Conservation (phyloP, 1,140 invertebrate species). For the Euura saliciscinereae region DNA sequence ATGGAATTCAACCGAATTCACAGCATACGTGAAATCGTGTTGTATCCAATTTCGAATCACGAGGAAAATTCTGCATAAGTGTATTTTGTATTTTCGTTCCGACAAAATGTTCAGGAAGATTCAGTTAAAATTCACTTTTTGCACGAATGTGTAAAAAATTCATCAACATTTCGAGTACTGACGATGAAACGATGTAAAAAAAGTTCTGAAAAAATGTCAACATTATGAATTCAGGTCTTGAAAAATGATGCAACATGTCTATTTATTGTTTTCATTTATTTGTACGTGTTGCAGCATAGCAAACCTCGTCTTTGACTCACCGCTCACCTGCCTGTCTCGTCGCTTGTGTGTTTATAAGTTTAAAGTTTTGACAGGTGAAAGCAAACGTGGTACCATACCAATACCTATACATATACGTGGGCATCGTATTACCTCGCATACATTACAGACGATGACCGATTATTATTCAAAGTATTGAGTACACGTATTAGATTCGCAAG, state of each 20-base stretch:
- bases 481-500: neutral
- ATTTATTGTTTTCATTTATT: neutral
- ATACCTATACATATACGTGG: neutral
- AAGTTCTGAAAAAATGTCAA: too few species aligned
- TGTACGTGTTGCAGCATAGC: neutral
- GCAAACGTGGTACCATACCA: neutral
- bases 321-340: neutral
- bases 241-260: neutral
- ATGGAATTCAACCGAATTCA: too few species aligned
- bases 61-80: too few species aligned
- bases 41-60: too few species aligned
- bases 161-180: too few species aligned
- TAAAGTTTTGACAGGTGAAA: constrained; percentile 4
- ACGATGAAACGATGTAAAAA: too few species aligned
- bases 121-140: too few species aligned
- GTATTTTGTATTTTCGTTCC: too few species aligned
- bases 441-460: neutral
- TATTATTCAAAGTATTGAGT: neutral
- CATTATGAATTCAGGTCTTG: too few species aligned
- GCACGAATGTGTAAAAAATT: too few species aligned
- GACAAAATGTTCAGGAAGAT: too few species aligned
- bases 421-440: neutral
- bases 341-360: neutral
- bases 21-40: too few species aligned
- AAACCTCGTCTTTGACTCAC: neutral